Conservation (phyloP, 2,797 vertebrate species). For the Mormyrus proboscirostris region DNA sequence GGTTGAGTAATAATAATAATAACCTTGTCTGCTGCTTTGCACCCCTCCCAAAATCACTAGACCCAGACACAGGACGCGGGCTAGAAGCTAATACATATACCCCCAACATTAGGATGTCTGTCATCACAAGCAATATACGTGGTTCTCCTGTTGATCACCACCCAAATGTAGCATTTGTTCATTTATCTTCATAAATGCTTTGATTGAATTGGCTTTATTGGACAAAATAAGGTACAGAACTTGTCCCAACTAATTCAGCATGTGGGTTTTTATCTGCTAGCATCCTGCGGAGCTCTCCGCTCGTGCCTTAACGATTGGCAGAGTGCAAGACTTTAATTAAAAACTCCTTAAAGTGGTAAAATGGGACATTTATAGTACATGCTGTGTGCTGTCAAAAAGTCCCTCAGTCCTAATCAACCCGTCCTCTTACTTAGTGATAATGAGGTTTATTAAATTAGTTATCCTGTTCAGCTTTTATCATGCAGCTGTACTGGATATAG, state of each 20-base stretch:
- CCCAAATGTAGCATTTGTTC: not conserved
- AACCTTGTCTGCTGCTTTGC: not conserved
- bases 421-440: constrained; percentile 52
- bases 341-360: constrained; percentile 48
- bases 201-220: not conserved
- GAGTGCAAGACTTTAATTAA: constrained; percentile 47
- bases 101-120: not conserved
- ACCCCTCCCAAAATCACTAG: not conserved
- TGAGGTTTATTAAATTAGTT: constrained; percentile 68
- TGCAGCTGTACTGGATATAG: constrained; percentile 56
- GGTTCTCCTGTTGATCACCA: not conserved
- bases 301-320: constrained; percentile 48
- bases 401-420: constrained; percentile 55
- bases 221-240: not conserved
- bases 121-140: not conserved
- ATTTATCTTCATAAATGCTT: not conserved
- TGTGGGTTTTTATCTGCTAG: not conserved
- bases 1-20: not conserved
- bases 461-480: constrained; percentile 58
- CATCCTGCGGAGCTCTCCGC: constrained; percentile 33
- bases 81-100: not conserved
- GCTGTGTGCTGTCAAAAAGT: constrained; percentile 38
- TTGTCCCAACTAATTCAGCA: not conserved
- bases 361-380: constrained; percentile 39
- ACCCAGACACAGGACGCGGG: not conserved